Conservation (phyloP, 2,113 vertebrate species). For the Caretta caretta region DNA sequence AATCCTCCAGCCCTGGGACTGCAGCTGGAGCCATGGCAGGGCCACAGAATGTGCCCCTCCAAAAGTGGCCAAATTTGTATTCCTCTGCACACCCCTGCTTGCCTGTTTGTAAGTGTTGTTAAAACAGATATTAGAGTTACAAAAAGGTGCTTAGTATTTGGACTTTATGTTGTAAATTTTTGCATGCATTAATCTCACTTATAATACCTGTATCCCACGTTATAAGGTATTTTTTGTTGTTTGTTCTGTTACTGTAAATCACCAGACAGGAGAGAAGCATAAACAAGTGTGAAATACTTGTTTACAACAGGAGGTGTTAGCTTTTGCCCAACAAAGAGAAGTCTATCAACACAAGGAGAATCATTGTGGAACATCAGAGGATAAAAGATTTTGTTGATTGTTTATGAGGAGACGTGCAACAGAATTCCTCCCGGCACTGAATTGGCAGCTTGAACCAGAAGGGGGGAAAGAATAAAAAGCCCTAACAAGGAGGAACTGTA, state of each 20-base stretch:
- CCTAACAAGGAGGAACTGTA: background rate
- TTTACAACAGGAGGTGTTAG: background rate
- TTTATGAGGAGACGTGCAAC: background rate
- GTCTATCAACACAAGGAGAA: background rate
- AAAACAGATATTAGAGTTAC: background rate
- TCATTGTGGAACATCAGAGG: background rate
- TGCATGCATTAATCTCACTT: background rate
- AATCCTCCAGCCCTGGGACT: no score
- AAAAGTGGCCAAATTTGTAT: no score
- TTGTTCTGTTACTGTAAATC: background rate
- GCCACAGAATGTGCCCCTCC: no score
- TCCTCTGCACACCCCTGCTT: background rate
- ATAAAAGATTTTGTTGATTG: background rate
- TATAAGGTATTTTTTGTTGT: background rate
- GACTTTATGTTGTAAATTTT: background rate
- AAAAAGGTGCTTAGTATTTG: background rate
- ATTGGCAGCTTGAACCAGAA: background rate
- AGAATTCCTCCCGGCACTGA: background rate
- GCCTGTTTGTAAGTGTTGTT: background rate
- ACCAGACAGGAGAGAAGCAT: background rate
- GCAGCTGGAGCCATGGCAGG: no score
- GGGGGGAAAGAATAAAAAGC: background rate
- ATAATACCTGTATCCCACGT: background rate
- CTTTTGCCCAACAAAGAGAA: background rate
- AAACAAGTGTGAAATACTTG: background rate